Conservation (phyloP, 2,888 invertebrate genomes). For the Lypha dubia region DNA sequence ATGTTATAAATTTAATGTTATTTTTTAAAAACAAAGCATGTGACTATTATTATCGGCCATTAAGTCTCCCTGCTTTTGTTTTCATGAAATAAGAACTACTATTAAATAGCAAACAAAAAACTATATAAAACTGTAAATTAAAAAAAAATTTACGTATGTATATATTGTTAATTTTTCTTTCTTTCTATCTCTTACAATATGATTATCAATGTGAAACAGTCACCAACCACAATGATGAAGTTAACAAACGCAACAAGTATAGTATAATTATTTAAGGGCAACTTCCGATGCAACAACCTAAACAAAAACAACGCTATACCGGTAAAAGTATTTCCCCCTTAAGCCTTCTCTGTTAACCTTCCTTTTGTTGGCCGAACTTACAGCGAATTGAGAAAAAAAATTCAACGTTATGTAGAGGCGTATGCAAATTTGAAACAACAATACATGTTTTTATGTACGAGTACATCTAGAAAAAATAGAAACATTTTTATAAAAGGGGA, state of each 20-base stretch:
- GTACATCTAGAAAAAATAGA: slow-evolving; percentile 21
- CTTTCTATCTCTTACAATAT: not conserved
- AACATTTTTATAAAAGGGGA: slow-evolving; percentile 23
- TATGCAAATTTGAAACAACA: slow-evolving; percentile 49
- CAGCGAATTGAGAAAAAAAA: not conserved
- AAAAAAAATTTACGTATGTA: not conserved
- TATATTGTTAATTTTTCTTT: not conserved
- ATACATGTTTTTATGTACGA: slow-evolving; percentile 13
- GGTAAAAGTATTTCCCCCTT: slow-evolving; percentile 11
- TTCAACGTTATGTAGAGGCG: slow-evolving; percentile 20
- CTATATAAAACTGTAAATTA: not conserved
- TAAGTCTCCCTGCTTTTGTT: too few relatives aligned
- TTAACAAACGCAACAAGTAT: slow-evolving; percentile 35
- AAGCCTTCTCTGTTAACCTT: not conserved
- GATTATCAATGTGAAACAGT: not conserved
- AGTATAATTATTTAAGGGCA: slow-evolving; percentile 32
- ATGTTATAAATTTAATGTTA: too few relatives aligned
- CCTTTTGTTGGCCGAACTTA: slow-evolving; percentile 8
- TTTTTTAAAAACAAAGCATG: too few relatives aligned
- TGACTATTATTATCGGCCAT: too few relatives aligned
- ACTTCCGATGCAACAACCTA: slow-evolving; percentile 22
- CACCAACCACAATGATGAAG: slow-evolving; percentile 5
- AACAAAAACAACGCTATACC: slow-evolving; percentile 22
- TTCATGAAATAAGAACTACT: too few relatives aligned
- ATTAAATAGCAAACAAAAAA: not conserved